Percentiles rank a stretch among this genome's conserved stretches.
These are phyloP conservation scores for Tiaroga cobitis DNA, from an alignment of 2,797 vertebrate species.

Conservation along the genomic window DNA sequence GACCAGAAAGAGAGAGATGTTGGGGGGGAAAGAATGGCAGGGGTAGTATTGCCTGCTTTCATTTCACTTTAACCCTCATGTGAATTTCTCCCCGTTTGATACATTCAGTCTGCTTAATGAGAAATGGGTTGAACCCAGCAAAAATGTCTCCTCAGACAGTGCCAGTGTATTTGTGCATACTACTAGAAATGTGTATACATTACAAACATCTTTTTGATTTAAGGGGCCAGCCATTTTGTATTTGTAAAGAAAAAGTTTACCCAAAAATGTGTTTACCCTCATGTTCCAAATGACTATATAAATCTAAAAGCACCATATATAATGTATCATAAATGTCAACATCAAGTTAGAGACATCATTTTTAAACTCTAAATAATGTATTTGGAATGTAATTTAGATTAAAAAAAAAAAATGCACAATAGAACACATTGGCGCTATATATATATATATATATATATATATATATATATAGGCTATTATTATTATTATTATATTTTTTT, in stretches of 20 bases:
- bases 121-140: constrained; percentile 26
- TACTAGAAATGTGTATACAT: not conserved
- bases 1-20: constrained; percentile 25
- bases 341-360: not conserved
- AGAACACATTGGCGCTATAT: not conserved
- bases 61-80: constrained; percentile 43
- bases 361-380: not conserved
- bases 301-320: not conserved
- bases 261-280: not conserved
- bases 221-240: not conserved
- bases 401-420: not conserved
- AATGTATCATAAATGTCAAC: not conserved
- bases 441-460: too few species aligned
- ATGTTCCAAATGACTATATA: not conserved
- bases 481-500: too few species aligned
- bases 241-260: not conserved
- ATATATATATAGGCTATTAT: too few species aligned
- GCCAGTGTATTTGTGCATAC: constrained; percentile 8
- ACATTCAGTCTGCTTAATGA: constrained; percentile 45
- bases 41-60: constrained; percentile 37
- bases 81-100: constrained; percentile 29
- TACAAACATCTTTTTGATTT: constrained; percentile 23
- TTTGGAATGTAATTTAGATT: not conserved
- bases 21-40: constrained; percentile 14
- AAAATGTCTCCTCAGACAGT: constrained; percentile 12